Conservation (phyloP, 2,888 invertebrate genomes). For the Cotesia congregata region DNA sequence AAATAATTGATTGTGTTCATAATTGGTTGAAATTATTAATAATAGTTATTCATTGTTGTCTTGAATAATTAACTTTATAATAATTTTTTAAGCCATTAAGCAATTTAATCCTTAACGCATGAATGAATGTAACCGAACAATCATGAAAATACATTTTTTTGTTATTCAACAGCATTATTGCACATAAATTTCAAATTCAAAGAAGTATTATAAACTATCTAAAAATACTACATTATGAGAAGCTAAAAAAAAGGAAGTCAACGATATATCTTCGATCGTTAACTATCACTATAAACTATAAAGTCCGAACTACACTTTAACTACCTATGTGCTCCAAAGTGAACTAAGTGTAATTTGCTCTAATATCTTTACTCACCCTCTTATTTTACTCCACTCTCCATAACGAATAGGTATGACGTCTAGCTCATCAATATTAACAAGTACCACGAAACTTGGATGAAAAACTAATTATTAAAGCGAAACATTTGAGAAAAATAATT, state of each 20-base stretch:
- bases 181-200: neutral
- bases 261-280: neutral
- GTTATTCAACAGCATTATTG: neutral
- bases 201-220: neutral
- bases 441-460: neutral
- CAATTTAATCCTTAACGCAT: no score
- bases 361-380: neutral
- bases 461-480: neutral
- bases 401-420: neutral
- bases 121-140: neutral
- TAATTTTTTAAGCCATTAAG: no score
- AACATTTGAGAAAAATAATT: neutral
- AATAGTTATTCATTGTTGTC: no score
- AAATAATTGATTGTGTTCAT: no score
- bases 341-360: neutral
- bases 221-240: neutral
- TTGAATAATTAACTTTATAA: no score
- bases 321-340: neutral
- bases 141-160: neutral
- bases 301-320: neutral
- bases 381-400: neutral
- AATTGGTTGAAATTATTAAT: no score
- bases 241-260: neutral
- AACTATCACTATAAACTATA: neutral
- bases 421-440: neutral